phyloP scores from a whole-genome alignment of 1,140 invertebrate genomes.

The Lepidostoma basale region DNA sequence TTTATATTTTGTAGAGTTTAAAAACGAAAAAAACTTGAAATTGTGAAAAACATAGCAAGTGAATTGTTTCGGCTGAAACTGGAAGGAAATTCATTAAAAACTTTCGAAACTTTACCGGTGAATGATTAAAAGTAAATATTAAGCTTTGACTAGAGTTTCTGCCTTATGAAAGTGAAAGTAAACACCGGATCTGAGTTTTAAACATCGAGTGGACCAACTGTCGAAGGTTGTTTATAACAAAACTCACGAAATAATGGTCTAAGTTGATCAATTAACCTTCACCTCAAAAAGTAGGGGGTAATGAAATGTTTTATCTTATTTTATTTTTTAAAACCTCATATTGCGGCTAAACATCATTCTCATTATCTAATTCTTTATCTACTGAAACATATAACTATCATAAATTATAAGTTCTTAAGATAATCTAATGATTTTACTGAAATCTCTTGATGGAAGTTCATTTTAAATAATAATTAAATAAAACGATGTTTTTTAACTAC shows the following conservation, averaged over 20 bases:
- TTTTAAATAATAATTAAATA: too few species aligned
- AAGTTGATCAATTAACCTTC: conserved; percentile 14
- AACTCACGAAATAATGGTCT: conserved; percentile 2
- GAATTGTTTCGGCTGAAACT: conserved; percentile 30
- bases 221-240: conserved; percentile 11
- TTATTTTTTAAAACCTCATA: too few species aligned
- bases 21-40: too few species aligned
- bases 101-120: conserved; percentile 36
- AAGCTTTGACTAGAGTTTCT: conserved; percentile 42
- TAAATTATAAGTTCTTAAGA: too few species aligned
- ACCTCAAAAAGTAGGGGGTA: conserved; percentile 2
- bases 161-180: conserved; percentile 34
- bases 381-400: too few species aligned
- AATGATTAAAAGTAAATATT: conserved; percentile 47
- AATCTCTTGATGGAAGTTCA: too few species aligned
- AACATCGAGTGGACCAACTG: neutral
- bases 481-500: too few species aligned
- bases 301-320: too few species aligned
- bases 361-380: too few species aligned
- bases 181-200: conserved; percentile 27
- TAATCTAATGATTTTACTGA: too few species aligned
- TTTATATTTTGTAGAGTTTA: too few species aligned
- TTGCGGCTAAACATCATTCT: too few species aligned
- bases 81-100: conserved; percentile 44
- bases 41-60: conserved; percentile 19